Evolutionary conservation across 2,797 vertebrate species (phyloP), one percentile per base, ranked within the genome.

Genomic region (Argya squamiceps): DNA sequence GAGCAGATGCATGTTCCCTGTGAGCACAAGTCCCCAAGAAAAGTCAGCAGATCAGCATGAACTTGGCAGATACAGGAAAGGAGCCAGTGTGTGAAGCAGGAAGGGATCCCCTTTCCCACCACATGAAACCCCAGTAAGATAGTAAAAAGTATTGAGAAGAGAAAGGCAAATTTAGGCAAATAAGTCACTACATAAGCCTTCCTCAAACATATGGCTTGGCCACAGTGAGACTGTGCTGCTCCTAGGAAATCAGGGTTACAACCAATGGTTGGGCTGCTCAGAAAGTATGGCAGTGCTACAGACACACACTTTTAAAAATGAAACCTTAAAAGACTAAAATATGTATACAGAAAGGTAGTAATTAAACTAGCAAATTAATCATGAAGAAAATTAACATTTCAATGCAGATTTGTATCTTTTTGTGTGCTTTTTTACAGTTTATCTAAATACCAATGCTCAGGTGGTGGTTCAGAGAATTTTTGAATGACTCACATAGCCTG

Each of bases 401-500:
- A 78, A 88, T 64, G 23, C 10, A 71, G 2, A 3, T 44, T 68
- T 79, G 2, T 52, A 79, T 58, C 2, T 52, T 71, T 69, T 37
- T 64, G 5, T 69, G n/a, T 87, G 14, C 0, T 29, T 79, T 92
- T 77, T 77, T 84, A 43, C 53, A 32, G 9, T 91, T 96, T 88
- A 90, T 67, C 83, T 41, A 71, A 87, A 92, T 86, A 76, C 17
- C 75, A 75, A 4, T 79, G n/a, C n/a, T 91, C 85, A 82, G 65
- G 36, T 95, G 65, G 36, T 95, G 30, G 68, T 86, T 95, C 53
- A 80, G 32, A 95, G 71, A 80, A 92, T 87, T 94, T 93, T 95
- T 95, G 84, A 96, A 95, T 92, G 90, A 89, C 89, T 71, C 76
- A 94, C 75, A 85, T n/a, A 74, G 32, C 89, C 77, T 96, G 8